Conservation (phyloP, 1,140 invertebrate species). For the Thereuonema tuberculata region DNA sequence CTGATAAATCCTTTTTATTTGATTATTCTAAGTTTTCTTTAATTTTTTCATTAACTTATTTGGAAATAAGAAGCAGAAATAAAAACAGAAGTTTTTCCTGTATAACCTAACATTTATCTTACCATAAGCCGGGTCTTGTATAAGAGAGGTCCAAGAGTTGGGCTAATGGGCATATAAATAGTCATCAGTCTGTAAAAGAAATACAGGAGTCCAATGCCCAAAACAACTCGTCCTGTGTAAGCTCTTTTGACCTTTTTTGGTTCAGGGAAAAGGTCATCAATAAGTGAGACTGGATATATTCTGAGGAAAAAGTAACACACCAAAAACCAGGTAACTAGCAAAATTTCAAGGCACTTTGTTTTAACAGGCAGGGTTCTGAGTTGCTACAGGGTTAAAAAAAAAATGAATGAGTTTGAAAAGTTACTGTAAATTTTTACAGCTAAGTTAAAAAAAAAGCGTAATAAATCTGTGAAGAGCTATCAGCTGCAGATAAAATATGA, state of each 20-base stretch:
- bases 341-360: slow-evolving; percentile 20
- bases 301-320: slow-evolving; percentile 22
- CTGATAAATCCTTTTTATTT: neutral
- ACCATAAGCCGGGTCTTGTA: slow-evolving; percentile 35
- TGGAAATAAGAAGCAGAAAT: no score
- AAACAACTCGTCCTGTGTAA: slow-evolving; percentile 19
- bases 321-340: slow-evolving; percentile 23
- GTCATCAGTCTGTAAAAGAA: slow-evolving; percentile 34
- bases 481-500: no score
- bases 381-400: slow-evolving; percentile 5
- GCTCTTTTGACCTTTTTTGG: slow-evolving; percentile 12
- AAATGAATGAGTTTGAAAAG: neutral
- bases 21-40: neutral
- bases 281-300: slow-evolving; percentile 15
- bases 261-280: neutral
- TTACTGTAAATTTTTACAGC: neutral
- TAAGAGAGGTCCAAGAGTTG: slow-evolving; percentile 33
- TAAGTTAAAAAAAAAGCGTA: neutral
- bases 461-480: no score
- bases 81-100: no score
- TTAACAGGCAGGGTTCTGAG: slow-evolving; percentile 14
- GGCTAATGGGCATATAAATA: slow-evolving; percentile 34
- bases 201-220: slow-evolving; percentile 27
- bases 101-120: no score
- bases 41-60: no score